Conservation (phyloP, 2,888 invertebrate species). For the Tetragonisca angustula region DNA sequence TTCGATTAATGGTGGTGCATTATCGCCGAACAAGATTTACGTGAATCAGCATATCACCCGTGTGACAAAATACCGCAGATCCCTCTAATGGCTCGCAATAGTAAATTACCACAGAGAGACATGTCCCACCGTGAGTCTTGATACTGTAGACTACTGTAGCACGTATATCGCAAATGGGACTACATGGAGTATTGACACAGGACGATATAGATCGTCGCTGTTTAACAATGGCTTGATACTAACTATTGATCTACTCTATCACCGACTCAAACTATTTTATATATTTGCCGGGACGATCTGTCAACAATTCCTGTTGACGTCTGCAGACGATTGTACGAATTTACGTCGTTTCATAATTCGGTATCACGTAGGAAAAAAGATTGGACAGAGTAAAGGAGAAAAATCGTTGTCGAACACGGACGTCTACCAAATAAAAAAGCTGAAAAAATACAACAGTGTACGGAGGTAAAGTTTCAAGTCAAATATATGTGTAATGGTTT, state of each 20-base stretch:
- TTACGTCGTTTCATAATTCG: neutral
- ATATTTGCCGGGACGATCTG: neutral
- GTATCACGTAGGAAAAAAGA: neutral
- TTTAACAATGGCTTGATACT: conserved; percentile 17
- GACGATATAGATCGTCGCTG: conserved; percentile 27
- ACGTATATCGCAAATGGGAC: conserved; percentile 17
- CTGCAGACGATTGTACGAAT: neutral
- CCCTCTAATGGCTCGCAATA: conserved; percentile 12
- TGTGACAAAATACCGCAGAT: conserved; percentile 14
- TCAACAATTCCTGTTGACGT: neutral
- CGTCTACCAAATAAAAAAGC: no score
- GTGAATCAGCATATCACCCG: conserved; percentile 4
- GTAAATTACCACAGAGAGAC: conserved; percentile 13
- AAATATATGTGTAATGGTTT: neutral
- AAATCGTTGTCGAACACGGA: neutral
- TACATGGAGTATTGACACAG: conserved; percentile 24
- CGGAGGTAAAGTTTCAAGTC: neutral
- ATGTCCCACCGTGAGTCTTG: conserved; percentile 10
- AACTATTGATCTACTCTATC: neutral
- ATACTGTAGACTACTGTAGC: conserved; percentile 16
- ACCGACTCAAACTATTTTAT: conserved; percentile 6
- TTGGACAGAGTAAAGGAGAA: neutral
- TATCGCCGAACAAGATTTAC: neutral
- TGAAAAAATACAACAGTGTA: neutral
- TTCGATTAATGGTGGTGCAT: neutral